Conservation (phyloP, 2,888 invertebrate genomes). For the Agrochola lota region DNA sequence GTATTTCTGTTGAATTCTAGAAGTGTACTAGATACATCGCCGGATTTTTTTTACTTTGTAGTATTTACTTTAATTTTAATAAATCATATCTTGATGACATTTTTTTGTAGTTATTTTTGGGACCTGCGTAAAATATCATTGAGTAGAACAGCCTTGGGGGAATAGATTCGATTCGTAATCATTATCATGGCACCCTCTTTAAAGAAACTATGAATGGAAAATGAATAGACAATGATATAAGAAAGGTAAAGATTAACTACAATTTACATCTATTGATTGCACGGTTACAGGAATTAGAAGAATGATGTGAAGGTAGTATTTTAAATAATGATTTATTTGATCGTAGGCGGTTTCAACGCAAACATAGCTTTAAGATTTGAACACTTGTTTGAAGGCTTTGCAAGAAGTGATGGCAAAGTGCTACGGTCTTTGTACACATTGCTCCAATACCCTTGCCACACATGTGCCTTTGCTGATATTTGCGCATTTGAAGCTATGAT, state of each 20-base stretch:
- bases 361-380: not conserved
- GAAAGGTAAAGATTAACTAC: not conserved
- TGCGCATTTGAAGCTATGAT: not conserved
- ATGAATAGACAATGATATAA: not conserved
- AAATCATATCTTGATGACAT: slow-evolving; percentile 41
- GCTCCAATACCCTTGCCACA: not conserved
- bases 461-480: not conserved
- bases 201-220: not conserved
- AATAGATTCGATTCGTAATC: slow-evolving; percentile 24
- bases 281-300: not conserved
- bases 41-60: slow-evolving; percentile 55
- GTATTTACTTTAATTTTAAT: slow-evolving; percentile 61
- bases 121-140: not conserved
- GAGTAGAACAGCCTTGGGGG: not conserved
- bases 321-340: not conserved
- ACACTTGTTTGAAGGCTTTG: not conserved
- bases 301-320: not conserved
- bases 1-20: slow-evolving; percentile 64
- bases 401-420: not conserved
- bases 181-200: not conserved
- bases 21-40: slow-evolving; percentile 53
- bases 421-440: not conserved
- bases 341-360: not conserved
- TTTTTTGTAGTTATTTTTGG: slow-evolving; percentile 14
- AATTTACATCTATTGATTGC: not conserved